phyloP scores from a whole-genome alignment of 2,113 vertebrate genomes.

The Forbesichthys agassizii region DNA sequence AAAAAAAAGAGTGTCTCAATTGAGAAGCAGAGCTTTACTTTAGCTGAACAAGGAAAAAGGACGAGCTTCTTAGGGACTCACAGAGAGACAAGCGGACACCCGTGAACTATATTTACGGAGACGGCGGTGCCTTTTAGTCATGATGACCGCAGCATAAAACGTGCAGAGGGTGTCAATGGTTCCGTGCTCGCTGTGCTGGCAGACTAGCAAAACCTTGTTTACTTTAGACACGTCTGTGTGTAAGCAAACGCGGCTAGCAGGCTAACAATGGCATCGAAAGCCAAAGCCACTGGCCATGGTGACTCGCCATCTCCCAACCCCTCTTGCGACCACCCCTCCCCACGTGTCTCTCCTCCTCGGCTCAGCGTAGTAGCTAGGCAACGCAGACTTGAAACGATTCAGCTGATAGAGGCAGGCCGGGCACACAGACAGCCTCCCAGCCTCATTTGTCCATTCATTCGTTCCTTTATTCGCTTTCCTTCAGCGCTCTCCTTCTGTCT shows the following conservation, averaged over 20 bases:
- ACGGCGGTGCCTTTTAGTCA: neutral
- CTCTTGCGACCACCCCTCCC: conserved; percentile 30
- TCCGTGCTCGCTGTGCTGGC: neutral
- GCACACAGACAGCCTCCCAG: conserved; percentile 19
- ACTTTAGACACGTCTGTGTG: too few species aligned
- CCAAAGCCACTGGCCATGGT: conserved; percentile 6
- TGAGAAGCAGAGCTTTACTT: too few species aligned
- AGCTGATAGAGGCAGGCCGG: conserved; percentile 51
- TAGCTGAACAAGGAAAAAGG: too few species aligned
- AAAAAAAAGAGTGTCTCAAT: too few species aligned
- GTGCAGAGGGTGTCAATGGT: neutral
- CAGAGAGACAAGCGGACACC: neutral
- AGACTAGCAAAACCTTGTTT: too few species aligned
- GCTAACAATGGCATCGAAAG: neutral
- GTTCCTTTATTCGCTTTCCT: neutral
- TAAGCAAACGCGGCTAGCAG: neutral
- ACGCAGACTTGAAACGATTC: conserved; percentile 60
- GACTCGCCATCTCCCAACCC: conserved; percentile 34
- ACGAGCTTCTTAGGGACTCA: neutral
- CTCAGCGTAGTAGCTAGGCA: conserved; percentile 68
- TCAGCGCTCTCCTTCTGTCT: neutral
- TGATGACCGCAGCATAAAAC: neutral
- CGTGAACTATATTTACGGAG: neutral
- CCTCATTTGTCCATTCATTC: conserved; percentile 22
- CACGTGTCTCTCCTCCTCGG: conserved; percentile 25